phyloP scores from a whole-genome alignment of 2,113 vertebrate species.

The Gopherus evgoodei region DNA sequence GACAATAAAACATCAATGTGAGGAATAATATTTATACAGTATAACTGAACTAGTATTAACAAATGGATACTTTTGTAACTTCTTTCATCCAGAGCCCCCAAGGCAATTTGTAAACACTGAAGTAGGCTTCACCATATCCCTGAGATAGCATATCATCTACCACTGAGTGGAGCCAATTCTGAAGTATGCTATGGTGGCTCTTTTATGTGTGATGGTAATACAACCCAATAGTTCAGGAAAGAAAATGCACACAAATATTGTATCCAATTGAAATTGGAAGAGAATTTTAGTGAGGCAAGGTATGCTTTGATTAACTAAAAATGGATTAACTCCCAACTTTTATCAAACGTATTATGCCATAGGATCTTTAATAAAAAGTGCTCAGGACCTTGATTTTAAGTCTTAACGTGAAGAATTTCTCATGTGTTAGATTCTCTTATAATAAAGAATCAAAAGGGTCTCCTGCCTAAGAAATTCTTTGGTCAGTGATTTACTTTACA shows the following conservation, averaged over 20 bases:
- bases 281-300: conserved; percentile 24
- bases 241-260: background rate
- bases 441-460: background rate
- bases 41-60: background rate
- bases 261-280: conserved; percentile 5
- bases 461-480: accelerated
- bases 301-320: background rate
- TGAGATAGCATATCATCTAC: background rate
- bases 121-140: background rate
- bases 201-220: background rate
- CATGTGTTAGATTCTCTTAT: background rate
- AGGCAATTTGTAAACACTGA: background rate
- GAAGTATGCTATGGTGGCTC: background rate
- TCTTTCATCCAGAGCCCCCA: background rate
- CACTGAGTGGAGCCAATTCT: background rate
- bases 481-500: accelerated
- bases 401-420: background rate
- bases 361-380: background rate
- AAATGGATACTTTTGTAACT: background rate
- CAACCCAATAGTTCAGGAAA: background rate
- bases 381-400: background rate
- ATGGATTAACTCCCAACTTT: conserved; percentile 37
- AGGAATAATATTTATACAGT: background rate
- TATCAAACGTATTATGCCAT: background rate
- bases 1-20: background rate